A percentile compares a stretch with the other conserved stretches of the same genome.
Evolutionary conservation across 2,888 invertebrate genomes (phyloP).

Genomic region (Oxycera nigricornis): DNA sequence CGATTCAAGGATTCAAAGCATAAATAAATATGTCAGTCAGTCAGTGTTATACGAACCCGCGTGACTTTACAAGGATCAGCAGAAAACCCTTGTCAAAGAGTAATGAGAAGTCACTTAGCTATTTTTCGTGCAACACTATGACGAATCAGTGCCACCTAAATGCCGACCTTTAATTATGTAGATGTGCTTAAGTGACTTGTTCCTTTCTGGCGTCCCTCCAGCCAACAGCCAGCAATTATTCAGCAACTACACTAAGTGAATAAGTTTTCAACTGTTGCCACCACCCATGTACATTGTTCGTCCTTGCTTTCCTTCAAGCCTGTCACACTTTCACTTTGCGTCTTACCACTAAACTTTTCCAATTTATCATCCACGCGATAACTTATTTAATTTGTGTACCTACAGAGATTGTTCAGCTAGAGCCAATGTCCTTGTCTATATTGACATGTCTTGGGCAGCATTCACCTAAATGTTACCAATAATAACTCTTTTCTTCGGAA

Average conservation of each 20-base stretch:
- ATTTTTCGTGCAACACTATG: neutral
- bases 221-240: neutral
- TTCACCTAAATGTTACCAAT: neutral
- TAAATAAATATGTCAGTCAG: conserved; percentile 25
- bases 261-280: neutral
- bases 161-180: conserved; percentile 26
- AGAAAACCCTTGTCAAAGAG: conserved; percentile 35
- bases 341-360: conserved; percentile 12
- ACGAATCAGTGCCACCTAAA: conserved; percentile 15
- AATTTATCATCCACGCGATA: conserved; percentile 24
- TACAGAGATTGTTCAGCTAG: conserved; percentile 16
- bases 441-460: neutral
- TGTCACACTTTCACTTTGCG: neutral
- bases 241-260: neutral
- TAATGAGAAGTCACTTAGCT: conserved; percentile 37
- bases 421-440: neutral
- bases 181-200: conserved; percentile 5
- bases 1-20: neutral
- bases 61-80: neutral
- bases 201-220: neutral
- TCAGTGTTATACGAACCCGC: neutral
- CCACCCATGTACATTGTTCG: neutral
- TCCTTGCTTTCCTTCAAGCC: neutral
- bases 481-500: neutral
- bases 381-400: conserved; percentile 10